Conservation (phyloP, 1,140 invertebrate genomes). For the Augochlora pura region DNA sequence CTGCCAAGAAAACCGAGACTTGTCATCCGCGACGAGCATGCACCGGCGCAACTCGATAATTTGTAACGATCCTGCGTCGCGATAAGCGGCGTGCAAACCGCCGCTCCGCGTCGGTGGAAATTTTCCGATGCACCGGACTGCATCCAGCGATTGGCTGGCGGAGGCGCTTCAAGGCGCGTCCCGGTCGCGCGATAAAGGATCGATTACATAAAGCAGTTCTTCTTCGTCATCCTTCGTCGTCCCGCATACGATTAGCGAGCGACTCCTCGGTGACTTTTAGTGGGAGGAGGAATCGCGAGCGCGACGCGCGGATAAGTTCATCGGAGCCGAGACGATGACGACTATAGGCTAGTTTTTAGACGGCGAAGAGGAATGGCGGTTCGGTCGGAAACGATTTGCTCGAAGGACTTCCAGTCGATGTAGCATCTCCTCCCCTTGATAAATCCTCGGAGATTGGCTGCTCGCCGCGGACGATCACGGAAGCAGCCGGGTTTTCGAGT, state of each 20-base stretch:
- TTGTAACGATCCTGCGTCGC: constrained; percentile 35
- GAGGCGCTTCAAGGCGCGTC: constrained; percentile 41
- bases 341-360: background rate
- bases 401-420: background rate
- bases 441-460: background rate
- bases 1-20: constrained; percentile 25
- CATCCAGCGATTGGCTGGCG: constrained; percentile 41
- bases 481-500: constrained; percentile 34
- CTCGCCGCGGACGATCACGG: constrained; percentile 10
- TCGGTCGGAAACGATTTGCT: background rate
- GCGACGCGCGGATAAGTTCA: background rate
- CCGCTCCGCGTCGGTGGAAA: constrained; percentile 27
- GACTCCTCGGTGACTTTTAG: background rate
- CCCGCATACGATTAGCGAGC: constrained; percentile 24
- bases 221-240: constrained; percentile 11
- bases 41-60: constrained; percentile 32
- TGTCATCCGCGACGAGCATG: constrained; percentile 5
- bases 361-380: background rate
- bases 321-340: too few species aligned
- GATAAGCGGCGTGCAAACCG: constrained; percentile 11
- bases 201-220: constrained; percentile 63
- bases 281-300: background rate
- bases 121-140: constrained; percentile 41
- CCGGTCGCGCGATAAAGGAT: constrained; percentile 34
- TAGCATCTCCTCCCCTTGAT: background rate